Conservation (phyloP, 2,113 vertebrate species). For the Tapirus terrestris region DNA sequence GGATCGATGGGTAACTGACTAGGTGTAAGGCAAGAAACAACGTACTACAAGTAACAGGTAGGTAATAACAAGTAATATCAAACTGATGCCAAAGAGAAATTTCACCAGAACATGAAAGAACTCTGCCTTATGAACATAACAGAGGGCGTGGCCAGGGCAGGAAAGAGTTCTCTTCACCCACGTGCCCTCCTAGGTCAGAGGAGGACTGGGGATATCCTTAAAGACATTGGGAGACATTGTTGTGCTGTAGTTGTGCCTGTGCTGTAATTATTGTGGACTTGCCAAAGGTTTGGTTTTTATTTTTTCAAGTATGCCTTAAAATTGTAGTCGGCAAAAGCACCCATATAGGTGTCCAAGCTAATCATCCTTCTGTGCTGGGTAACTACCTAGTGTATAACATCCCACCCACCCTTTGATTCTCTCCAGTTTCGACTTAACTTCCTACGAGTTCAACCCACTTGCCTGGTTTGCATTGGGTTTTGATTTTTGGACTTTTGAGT, state of each 20-base stretch:
- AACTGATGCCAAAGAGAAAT: not conserved
- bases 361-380: not conserved
- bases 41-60: not conserved
- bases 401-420: not conserved
- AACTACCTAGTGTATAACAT: not conserved
- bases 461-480: not conserved
- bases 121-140: not conserved
- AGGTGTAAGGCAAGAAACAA: not conserved
- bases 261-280: not conserved
- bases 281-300: not conserved
- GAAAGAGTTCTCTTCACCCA: too few relatives aligned
- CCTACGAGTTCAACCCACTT: not conserved
- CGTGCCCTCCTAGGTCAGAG: too few relatives aligned
- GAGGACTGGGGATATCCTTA: not conserved
- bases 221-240: too few relatives aligned
- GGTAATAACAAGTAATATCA: not conserved
- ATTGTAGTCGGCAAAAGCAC: not conserved
- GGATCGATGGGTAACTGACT: not conserved
- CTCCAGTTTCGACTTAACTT: not conserved
- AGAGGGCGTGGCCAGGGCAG: not conserved
- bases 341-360: not conserved
- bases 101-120: not conserved
- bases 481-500: not conserved
- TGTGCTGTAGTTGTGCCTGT: accelerated
- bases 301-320: not conserved